Evolutionary conservation across 2,888 invertebrate species (phyloP).

Genomic region (Agrotis clavis): DNA sequence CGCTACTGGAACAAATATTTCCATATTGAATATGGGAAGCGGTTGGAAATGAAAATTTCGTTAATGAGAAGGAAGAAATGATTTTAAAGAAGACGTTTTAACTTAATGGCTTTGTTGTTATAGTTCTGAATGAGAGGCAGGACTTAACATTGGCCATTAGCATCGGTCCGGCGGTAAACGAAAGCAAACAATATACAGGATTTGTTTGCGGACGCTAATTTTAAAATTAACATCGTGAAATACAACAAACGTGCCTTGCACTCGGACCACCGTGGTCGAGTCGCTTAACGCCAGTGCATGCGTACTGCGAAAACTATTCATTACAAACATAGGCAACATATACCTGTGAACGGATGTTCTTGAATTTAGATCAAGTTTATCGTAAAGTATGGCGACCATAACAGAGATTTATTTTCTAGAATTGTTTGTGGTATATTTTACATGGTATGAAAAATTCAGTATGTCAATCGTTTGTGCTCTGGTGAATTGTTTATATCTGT

Average conservation of each 20-base stretch:
- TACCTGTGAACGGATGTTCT: slow-evolving; percentile 61
- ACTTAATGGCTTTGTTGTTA: slow-evolving; percentile 18
- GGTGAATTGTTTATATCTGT: slow-evolving; percentile 6
- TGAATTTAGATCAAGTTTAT: slow-evolving; percentile 57
- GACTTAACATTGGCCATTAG: slow-evolving; percentile 70
- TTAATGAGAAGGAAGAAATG: slow-evolving; percentile 67
- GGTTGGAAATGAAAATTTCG: slow-evolving; percentile 63
- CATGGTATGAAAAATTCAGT: slow-evolving; percentile 32
- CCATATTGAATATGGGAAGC: slow-evolving; percentile 73
- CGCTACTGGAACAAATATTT: slow-evolving; percentile 74
- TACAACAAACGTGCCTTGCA: slow-evolving; percentile 87
- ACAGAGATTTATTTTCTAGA: slow-evolving; percentile 37
- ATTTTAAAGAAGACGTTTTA: slow-evolving; percentile 40
- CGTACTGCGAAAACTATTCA: slow-evolving; percentile 69
- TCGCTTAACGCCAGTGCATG: slow-evolving; percentile 66
- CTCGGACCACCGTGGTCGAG: slow-evolving; percentile 85
- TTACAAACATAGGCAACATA: slow-evolving; percentile 51
- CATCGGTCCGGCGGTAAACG: slow-evolving; percentile 74
- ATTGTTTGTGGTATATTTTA: slow-evolving; percentile 24
- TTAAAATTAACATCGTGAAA: slow-evolving; percentile 89
- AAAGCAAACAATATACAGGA: slow-evolving; percentile 81
- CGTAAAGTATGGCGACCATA: slow-evolving; percentile 36
- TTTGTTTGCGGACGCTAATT: slow-evolving; percentile 88
- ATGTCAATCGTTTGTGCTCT: slow-evolving; percentile 2
- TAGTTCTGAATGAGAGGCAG: slow-evolving; percentile 40